Base-by-base conservation (phyloP, 2,113 vertebrate genomes). In the Uria aalge region DNA sequence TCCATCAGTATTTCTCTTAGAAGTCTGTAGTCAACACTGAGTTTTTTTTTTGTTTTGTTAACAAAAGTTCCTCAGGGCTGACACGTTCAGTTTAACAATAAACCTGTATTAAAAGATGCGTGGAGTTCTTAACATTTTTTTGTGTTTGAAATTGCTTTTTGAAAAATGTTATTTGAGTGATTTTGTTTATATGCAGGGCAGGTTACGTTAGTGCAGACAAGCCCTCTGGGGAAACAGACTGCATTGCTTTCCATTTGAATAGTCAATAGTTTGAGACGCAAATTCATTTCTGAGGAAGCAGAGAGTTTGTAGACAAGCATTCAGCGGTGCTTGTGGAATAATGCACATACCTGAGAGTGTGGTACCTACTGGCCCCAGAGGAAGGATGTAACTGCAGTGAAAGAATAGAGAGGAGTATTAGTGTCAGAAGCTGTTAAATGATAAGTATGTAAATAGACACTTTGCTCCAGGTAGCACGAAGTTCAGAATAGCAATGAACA, bases 161-260 rank as follows among this genome's bases (percentile, higher is more conserved):
- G 75, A 82, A 63, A 89, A 81, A 32, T 20, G 38, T 72, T 63
- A 29, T 76, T n/a, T 27, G 40, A 56, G 73, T 22, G 48, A 60
- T 71, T 94, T 84, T 91, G 68, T 92, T 91, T 78, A 23, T 74
- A 67, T 68, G 76, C 91, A 89, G 77, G 85, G 80, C 80, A 57
- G 55, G 84, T 15, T 43, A 0, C 1, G 29, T 15, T 55, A 18
- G 8, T 63, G 79, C 86, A 92, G 80, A 72, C 75, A 10, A 81
- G 86, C 76, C 84, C 77, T 75, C 21, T 38, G 69, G 94, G 84
- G 77, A 89, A 24, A 62, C 41, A 78, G 53, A 66, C 81, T 6
- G 50, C 62, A 71, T 0, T 30, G 27, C 13, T 67, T 92, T 60
- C 77, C 76, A 15, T 62, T 6, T 36, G 45, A 94, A 30, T 76